Percentiles rank a stretch among this genome's conserved stretches.
These are phyloP conservation scores for Chrysina gloriosa DNA, from an alignment of 2,888 invertebrate species.

Conservation along the genomic window DNA sequence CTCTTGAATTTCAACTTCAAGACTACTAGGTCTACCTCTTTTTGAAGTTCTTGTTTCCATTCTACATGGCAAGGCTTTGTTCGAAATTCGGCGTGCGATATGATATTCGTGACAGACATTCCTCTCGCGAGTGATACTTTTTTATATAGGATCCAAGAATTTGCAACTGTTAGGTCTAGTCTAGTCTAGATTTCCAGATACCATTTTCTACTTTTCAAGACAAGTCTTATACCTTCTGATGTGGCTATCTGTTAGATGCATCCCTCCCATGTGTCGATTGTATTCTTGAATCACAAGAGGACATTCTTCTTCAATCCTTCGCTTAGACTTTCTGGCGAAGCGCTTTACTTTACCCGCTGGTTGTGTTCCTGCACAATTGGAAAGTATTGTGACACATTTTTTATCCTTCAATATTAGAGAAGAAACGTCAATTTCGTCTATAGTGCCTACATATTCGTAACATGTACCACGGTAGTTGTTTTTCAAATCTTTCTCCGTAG, in stretches of 20 bases:
- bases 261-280: slow-evolving; percentile 32
- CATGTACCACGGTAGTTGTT: slow-evolving; percentile 51
- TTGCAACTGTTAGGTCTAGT: slow-evolving; percentile 45
- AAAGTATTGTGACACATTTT: not conserved
- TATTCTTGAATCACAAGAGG: slow-evolving; percentile 9
- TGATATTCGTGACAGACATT: not conserved
- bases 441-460: no score
- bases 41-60: no score
- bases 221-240: slow-evolving; percentile 30
- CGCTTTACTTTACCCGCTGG: slow-evolving; percentile 27
- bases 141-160: slow-evolving; percentile 45
- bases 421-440: slow-evolving; percentile 30
- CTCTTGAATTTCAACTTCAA: no score
- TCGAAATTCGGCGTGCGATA: slow-evolving; percentile 14
- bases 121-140: slow-evolving; percentile 1
- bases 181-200: slow-evolving; percentile 46
- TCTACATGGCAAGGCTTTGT: no score
- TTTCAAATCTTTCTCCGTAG: slow-evolving; percentile 49
- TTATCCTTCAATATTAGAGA: not conserved
- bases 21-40: no score
- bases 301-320: not conserved
- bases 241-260: slow-evolving; percentile 24
- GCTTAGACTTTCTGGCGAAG: slow-evolving; percentile 12
- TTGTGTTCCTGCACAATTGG: no score
- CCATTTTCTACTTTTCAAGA: slow-evolving; percentile 41